These are phyloP conservation scores for Fragum sueziense DNA, from an alignment of 2,888 invertebrate genomes.

Conservation along the genomic window DNA sequence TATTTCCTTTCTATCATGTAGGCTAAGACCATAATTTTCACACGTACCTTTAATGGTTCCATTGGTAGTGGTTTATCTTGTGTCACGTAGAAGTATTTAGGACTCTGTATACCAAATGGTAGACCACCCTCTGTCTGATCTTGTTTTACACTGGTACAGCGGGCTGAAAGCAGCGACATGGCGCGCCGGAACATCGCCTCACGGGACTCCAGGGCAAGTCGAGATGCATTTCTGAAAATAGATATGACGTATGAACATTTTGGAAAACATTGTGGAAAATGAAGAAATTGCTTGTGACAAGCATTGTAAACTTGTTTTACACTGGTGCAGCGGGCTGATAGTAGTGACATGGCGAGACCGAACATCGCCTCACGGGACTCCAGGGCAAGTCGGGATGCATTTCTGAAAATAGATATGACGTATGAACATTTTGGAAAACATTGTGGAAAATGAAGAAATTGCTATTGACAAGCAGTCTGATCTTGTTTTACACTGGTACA, in stretches of 20 bases:
- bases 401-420: slow-evolving; percentile 50
- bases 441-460: slow-evolving; percentile 1
- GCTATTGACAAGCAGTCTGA: background rate
- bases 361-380: slow-evolving; percentile 75
- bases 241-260: no score
- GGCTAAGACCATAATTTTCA: no score
- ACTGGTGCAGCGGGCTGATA: slow-evolving; percentile 71
- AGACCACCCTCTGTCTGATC: slow-evolving; percentile 38
- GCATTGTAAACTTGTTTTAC: slow-evolving; percentile 38
- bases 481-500: slow-evolving; percentile 65
- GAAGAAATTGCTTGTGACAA: background rate
- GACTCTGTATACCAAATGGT: slow-evolving; percentile 65
- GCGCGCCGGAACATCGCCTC: slow-evolving; percentile 75
- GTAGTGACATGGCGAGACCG: slow-evolving; percentile 71
- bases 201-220: slow-evolving; percentile 67
- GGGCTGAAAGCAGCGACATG: slow-evolving; percentile 71
- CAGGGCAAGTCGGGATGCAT: slow-evolving; percentile 64
- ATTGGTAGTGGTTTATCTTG: slow-evolving; percentile 77
- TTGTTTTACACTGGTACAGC: slow-evolving; percentile 66
- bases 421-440: slow-evolving; percentile 8
- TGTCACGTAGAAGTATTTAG: slow-evolving; percentile 75
- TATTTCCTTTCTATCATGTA: no score
- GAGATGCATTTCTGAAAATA: slow-evolving; percentile 64
- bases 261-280: slow-evolving; percentile 3
- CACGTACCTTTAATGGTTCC: slow-evolving; percentile 78